phyloP scores from a whole-genome alignment of 2,797 vertebrate genomes.

The Pygocentrus nattereri region DNA sequence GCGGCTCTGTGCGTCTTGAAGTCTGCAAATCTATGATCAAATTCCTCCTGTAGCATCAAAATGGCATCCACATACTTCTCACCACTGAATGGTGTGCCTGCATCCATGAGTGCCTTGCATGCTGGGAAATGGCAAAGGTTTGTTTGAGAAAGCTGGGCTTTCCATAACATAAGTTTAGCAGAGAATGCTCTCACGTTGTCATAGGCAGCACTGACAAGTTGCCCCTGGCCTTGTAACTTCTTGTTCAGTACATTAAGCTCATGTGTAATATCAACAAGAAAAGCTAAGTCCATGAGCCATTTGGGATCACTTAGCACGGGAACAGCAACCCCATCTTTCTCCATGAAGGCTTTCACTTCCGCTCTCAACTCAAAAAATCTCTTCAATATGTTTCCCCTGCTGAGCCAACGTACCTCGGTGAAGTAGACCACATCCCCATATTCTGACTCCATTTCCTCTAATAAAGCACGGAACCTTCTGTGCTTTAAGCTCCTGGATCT shows the following conservation, averaged over 20 bases:
- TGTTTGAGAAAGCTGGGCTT: slow-evolving; percentile 46
- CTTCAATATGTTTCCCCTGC: too few species aligned
- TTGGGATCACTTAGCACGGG: not conserved
- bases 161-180: slow-evolving; percentile 46
- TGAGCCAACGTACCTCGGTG: too few species aligned
- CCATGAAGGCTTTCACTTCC: slow-evolving; percentile 4
- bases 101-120: slow-evolving; percentile 44
- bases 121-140: slow-evolving; percentile 53
- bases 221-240: slow-evolving; percentile 16
- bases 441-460: too few species aligned
- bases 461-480: not conserved
- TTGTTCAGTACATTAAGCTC: slow-evolving; percentile 18
- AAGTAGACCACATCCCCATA: too few species aligned
- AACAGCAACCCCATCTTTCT: slow-evolving; percentile 7
- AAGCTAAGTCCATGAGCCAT: slow-evolving; percentile 9
- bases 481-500: slow-evolving; percentile 11
- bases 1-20: too few species aligned
- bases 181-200: slow-evolving; percentile 54
- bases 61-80: too few species aligned
- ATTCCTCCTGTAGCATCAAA: too few species aligned
- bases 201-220: slow-evolving; percentile 53
- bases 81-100: slow-evolving; percentile 42
- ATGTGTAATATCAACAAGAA: slow-evolving; percentile 7
- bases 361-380: too few species aligned
- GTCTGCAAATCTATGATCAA: too few species aligned